Percentiles rank a stretch among this genome's conserved stretches.
These are phyloP conservation scores for Xiphias gladius DNA, from an alignment of 2,113 vertebrate genomes.

Conservation along the genomic window DNA sequence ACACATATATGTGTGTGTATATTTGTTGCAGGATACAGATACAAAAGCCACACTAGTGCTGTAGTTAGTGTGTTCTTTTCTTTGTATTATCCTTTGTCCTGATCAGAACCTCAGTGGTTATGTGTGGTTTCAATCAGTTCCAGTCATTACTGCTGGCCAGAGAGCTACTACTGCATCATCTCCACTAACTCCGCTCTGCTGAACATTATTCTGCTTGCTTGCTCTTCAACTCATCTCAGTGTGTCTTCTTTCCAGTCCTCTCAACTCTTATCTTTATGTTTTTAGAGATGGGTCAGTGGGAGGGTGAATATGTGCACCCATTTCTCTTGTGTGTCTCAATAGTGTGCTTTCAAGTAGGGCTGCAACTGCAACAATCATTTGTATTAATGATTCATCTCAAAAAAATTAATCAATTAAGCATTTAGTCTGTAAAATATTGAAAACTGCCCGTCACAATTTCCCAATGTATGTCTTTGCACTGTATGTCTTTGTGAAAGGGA, in stretches of 20 bases:
- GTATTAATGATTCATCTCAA: neutral
- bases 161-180: conserved; percentile 31
- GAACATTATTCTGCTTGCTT: conserved; percentile 41
- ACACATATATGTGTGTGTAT: conserved; percentile 9
- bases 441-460: neutral
- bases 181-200: conserved; percentile 37
- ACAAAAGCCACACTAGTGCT: conserved; percentile 25
- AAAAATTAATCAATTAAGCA: neutral
- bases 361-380: neutral
- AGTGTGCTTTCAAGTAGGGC: neutral
- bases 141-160: conserved; percentile 57
- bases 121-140: conserved; percentile 69
- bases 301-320: neutral
- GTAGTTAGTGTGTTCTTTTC: conserved; percentile 25
- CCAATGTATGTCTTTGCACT: neutral
- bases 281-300: conserved; percentile 36
- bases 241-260: conserved; percentile 25
- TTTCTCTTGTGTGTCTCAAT: neutral
- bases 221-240: conserved; percentile 42
- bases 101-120: conserved; percentile 40
- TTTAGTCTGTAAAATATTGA: neutral
- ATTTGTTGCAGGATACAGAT: conserved; percentile 36
- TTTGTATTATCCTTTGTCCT: conserved; percentile 28
- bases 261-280: conserved; percentile 28
- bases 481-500: conserved; percentile 36